Evolutionary conservation across 1,140 invertebrate genomes (phyloP).

Genomic region (Gryon sp.): DNA sequence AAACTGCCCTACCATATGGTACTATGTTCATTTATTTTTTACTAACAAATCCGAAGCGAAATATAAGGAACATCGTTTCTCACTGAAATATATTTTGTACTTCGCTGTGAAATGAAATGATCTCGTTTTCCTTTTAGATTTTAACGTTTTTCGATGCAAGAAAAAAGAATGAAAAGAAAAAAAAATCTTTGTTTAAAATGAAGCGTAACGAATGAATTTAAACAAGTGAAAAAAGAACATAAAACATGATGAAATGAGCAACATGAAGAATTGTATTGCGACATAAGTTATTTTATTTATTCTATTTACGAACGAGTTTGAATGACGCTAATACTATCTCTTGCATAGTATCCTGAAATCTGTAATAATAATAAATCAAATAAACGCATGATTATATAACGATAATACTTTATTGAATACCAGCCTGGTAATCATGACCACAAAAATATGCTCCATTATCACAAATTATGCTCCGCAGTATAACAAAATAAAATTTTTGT

Average conservation of each 20-base stretch:
- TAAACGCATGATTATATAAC: conserved; percentile 34
- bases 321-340: background rate
- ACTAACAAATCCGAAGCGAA: background rate
- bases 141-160: background rate
- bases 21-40: background rate
- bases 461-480: conserved; percentile 20
- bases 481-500: conserved; percentile 49
- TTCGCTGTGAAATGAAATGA: background rate
- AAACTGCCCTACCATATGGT: conserved; percentile 10
- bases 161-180: too few relatives aligned
- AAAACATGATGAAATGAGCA: background rate
- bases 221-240: background rate
- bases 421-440: background rate
- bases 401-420: conserved; percentile 45
- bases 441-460: conserved; percentile 45
- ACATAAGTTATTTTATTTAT: conserved; percentile 46
- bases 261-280: conserved; percentile 5
- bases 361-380: conserved; percentile 30
- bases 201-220: background rate
- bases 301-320: conserved; percentile 4
- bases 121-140: conserved; percentile 4
- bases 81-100: background rate
- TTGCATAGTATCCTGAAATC: conserved; percentile 11
- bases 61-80: background rate
- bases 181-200: background rate